Percentiles rank a stretch among this genome's conserved stretches.
Evolutionary conservation across 2,888 invertebrate genomes (phyloP).

Genomic region (Drosophila mayaguana): DNA sequence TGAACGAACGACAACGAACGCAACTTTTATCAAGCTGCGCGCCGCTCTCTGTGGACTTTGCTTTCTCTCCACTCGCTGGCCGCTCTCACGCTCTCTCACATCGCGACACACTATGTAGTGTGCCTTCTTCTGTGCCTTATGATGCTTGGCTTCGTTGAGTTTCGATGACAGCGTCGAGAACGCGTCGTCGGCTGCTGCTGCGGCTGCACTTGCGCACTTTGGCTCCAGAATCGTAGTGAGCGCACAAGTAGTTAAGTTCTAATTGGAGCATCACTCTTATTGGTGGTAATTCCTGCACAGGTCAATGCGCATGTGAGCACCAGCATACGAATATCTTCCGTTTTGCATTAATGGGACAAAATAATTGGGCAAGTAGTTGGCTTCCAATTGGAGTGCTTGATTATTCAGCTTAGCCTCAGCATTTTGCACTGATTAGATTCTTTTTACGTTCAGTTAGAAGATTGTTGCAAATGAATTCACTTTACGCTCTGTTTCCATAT

Average conservation of each 20-base stretch:
- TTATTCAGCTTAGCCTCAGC: neutral
- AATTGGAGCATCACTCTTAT: conserved; percentile 13
- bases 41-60: conserved; percentile 18
- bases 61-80: conserved; percentile 8
- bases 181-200: conserved; percentile 1
- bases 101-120: neutral
- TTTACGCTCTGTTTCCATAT: conserved; percentile 4
- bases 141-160: conserved; percentile 44
- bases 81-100: conserved; percentile 19
- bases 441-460: neutral
- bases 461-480: neutral
- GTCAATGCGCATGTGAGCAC: neutral
- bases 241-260: conserved; percentile 29
- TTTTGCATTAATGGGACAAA: neutral
- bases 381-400: neutral
- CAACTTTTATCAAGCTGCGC: conserved; percentile 32
- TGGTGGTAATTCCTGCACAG: neutral
- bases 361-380: neutral
- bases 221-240: conserved; percentile 24
- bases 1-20: conserved; percentile 50
- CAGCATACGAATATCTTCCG: neutral
- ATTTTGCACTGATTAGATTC: neutral
- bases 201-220: conserved; percentile 71
- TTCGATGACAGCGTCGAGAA: conserved; percentile 24
- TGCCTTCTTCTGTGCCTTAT: conserved; percentile 30